These are phyloP conservation scores for Mya arenaria DNA, from an alignment of 1,140 invertebrate genomes.

Conservation along the genomic window DNA sequence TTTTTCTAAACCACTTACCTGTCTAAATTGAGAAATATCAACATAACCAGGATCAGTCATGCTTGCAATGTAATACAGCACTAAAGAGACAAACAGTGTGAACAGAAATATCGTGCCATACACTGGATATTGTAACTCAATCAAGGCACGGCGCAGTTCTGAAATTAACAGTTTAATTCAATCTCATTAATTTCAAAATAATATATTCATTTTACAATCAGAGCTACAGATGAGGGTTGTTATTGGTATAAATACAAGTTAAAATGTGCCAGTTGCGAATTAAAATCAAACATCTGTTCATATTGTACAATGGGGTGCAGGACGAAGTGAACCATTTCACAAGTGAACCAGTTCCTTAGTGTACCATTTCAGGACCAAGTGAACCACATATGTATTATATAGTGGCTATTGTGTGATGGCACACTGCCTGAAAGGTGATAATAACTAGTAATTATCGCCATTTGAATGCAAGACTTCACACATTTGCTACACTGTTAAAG, in stretches of 20 bases:
- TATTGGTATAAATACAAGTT: neutral
- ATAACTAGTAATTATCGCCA: too few relatives aligned
- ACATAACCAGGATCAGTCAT: slow-evolving; percentile 77
- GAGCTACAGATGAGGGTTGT: neutral
- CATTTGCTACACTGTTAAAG: too few relatives aligned
- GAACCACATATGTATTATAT: too few relatives aligned
- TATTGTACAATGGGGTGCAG: neutral
- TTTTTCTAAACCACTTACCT: slow-evolving; percentile 5
- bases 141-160: slow-evolving; percentile 66
- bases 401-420: too few relatives aligned
- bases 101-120: slow-evolving; percentile 69
- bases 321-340: neutral
- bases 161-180: slow-evolving; percentile 32
- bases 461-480: too few relatives aligned
- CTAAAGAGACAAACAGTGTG: slow-evolving; percentile 67
- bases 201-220: too few relatives aligned
- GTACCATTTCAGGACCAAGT: too few relatives aligned
- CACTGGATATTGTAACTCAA: slow-evolving; percentile 63
- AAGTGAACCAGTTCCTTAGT: too few relatives aligned
- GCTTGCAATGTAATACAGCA: slow-evolving; percentile 76
- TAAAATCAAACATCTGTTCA: neutral
- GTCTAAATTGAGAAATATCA: slow-evolving; percentile 6
- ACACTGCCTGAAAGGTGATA: too few relatives aligned
- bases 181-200: neutral
- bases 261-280: neutral